Conservation (phyloP, 64 coral and sea anemone species). For the Anthopleura sola region DNA sequence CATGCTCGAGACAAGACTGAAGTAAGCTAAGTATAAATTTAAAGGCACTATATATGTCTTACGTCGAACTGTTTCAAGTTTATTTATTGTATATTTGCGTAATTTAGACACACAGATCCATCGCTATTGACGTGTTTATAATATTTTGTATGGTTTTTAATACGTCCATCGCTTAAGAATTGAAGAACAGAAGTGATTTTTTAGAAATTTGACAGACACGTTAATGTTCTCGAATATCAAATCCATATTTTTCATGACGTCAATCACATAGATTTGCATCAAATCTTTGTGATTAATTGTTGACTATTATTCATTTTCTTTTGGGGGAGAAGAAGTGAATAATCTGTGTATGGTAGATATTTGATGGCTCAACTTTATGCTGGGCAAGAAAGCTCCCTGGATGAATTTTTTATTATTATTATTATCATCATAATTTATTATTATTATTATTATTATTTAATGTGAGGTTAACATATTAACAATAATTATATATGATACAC, state of each 20-base stretch:
- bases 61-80: background rate
- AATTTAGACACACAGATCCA: background rate
- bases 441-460: too few species aligned
- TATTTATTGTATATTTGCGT: background rate
- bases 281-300: background rate
- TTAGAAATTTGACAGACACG: background rate
- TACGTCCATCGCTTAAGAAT: background rate
- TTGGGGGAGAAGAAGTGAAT: background rate
- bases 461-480: too few species aligned
- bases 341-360: background rate
- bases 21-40: constrained; percentile 21
- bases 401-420: too few species aligned
- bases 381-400: background rate
- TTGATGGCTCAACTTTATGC: background rate
- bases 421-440: too few species aligned
- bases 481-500: too few species aligned
- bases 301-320: background rate
- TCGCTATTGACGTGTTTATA: background rate
- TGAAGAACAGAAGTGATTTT: background rate
- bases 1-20: constrained; percentile 98
- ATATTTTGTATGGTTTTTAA: background rate
- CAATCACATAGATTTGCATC: background rate
- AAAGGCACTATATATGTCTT: background rate
- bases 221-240: background rate
- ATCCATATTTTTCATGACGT: background rate